Evolutionary conservation across 2,797 vertebrate species (phyloP).

Genomic region (Sebastes melanostomus): DNA sequence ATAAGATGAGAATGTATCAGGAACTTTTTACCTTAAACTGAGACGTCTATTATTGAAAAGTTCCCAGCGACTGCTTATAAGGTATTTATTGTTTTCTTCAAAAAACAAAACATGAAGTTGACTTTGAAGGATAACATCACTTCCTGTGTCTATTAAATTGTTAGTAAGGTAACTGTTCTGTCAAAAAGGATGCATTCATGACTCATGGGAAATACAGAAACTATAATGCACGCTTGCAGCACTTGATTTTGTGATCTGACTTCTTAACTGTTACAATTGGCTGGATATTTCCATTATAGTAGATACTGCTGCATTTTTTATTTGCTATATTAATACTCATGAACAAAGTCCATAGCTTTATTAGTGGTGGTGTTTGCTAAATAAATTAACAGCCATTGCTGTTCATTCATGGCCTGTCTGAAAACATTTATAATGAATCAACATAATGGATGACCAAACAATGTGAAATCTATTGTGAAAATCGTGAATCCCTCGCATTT

Average conservation of each 20-base stretch:
- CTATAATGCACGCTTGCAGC: neutral
- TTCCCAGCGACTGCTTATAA: neutral
- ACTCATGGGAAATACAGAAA: neutral
- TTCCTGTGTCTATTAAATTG: neutral
- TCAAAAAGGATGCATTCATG: neutral
- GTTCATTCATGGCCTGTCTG: neutral
- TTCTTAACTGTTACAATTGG: neutral
- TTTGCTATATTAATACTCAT: neutral
- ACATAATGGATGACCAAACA: neutral
- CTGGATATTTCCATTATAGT: neutral
- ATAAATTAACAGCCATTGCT: too few relatives aligned
- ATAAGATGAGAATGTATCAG: neutral
- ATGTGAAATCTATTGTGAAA: neutral
- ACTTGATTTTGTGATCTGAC: neutral
- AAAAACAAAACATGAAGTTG: too few relatives aligned
- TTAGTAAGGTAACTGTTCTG: neutral
- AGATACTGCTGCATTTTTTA: neutral
- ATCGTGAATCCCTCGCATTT: rapidly evolving
- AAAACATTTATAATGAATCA: neutral
- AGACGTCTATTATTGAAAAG: neutral
- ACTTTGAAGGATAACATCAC: neutral
- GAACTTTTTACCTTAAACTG: too few relatives aligned
- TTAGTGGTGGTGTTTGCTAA: neutral
- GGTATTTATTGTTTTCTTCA: too few relatives aligned
- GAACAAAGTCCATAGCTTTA: neutral